Evolutionary conservation across 2,797 vertebrate species (phyloP), one percentile per base, ranked within the genome.

Genomic region (Trachurus trachurus): DNA sequence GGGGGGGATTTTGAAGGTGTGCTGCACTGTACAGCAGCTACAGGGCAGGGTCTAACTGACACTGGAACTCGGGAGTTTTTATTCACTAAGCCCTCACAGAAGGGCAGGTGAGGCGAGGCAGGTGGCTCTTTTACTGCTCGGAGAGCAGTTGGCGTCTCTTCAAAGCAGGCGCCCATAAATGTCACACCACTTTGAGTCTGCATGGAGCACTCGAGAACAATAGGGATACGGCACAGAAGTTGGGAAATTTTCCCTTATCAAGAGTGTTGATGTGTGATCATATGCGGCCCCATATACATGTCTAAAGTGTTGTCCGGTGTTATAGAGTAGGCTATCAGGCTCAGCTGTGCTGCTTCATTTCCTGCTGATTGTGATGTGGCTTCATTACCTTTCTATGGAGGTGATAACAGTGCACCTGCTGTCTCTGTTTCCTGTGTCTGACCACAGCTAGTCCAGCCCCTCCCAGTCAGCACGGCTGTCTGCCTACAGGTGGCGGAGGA

Each of bases 331-430:
- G 63, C 84, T 60, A 61, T 86, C 72, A 52, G 65, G 56, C 84
- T 86, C 67, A 61, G 70, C 84, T 69, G 77, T 3, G 63, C 80
- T 59, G 80, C 81, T 91, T 90, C 88, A 87, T 92, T 93, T 91
- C 91, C 89, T 87, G 91, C 85, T 83, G 92, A 91, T 94, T 93
- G 91, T 91, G 78, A 82, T 84, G 86, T 63, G 84, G 86, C 87
- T 82, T 89, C 87, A 91, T 90, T 90, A 91, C 89, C 88, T 93
- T 83, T 93, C 91, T 82, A 89, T 90, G 84, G 88, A 81, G 84
- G 88, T 90, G 93, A 93, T 94, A 94, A 94, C 93, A 90, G 89
- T 80, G 83, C 93, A 94, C 92, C 94, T 94, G 94, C 93, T 86
- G 77, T 60, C 88, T 73, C 80, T 11, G 71, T 88, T 94, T 93